A percentile compares a stretch with the other conserved stretches of the same genome.
phyloP scores from a whole-genome alignment of 2,113 vertebrate genomes.

The Psilopsiagon aurifrons region DNA sequence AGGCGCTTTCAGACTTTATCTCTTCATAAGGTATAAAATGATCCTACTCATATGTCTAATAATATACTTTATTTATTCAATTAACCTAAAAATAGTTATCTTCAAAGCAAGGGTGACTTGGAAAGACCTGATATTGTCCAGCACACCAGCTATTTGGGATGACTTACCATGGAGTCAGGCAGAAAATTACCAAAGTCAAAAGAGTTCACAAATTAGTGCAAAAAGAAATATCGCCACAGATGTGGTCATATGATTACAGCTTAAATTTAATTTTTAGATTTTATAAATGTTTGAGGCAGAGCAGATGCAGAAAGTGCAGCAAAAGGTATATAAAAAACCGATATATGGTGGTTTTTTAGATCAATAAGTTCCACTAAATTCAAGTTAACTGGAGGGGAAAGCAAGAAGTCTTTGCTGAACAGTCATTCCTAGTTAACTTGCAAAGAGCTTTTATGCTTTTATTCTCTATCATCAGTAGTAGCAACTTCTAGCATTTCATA shows the following conservation, averaged over 20 bases:
- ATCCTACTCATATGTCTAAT: background rate
- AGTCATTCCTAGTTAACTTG: background rate
- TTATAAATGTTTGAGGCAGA: background rate
- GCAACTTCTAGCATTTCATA: background rate
- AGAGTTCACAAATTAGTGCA: background rate
- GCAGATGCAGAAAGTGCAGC: background rate
- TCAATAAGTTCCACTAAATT: background rate
- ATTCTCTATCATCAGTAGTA: background rate
- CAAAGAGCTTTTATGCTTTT: background rate
- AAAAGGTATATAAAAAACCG: background rate
- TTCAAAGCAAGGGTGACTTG: background rate
- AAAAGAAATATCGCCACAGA: background rate
- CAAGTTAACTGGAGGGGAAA: background rate
- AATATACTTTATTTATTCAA: background rate
- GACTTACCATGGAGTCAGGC: background rate
- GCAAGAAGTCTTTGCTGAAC: background rate
- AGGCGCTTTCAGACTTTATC: background rate
- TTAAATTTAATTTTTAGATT: background rate
- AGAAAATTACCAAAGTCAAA: background rate
- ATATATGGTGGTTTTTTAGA: background rate
- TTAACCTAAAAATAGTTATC: background rate
- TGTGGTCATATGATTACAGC: background rate
- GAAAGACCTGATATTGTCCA: background rate
- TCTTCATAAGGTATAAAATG: background rate
- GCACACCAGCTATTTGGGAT: background rate